Conservation (phyloP, 2,888 invertebrate genomes). For the Thelaira solivaga region DNA sequence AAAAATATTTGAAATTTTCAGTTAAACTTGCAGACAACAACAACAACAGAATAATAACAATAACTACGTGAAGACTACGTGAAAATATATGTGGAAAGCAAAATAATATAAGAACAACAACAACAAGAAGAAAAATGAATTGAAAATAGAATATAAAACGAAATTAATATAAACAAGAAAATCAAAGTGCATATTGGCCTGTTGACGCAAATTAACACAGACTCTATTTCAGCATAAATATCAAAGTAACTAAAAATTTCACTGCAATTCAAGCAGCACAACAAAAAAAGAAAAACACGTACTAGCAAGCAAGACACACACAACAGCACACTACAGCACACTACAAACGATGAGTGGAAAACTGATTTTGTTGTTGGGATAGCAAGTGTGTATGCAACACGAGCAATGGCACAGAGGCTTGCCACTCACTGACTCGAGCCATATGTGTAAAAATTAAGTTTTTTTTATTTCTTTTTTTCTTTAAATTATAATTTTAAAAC, state of each 20-base stretch:
- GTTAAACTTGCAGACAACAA: constrained; percentile 39
- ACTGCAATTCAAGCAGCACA: constrained; percentile 36
- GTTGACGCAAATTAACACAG: constrained; percentile 76
- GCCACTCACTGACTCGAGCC: constrained; percentile 13
- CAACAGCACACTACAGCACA: too few species aligned
- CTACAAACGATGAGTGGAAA: not conserved
- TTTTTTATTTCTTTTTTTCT: constrained; percentile 30
- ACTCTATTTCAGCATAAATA: constrained; percentile 65
- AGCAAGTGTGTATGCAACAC: constrained; percentile 1
- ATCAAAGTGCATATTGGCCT: constrained; percentile 71
- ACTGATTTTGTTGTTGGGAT: not conserved
- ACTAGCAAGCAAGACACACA: not conserved
- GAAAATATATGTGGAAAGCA: not conserved
- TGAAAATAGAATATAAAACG: constrained; percentile 31
- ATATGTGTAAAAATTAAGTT: constrained; percentile 45
- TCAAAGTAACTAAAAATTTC: constrained; percentile 50
- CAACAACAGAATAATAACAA: too few species aligned
- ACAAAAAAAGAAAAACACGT: too few species aligned
- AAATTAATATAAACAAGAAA: constrained; percentile 58
- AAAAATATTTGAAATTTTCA: constrained; percentile 46
- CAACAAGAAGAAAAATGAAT: constrained; percentile 1
- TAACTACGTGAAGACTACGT: too few species aligned
- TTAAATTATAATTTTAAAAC: constrained; percentile 44
- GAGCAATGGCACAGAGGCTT: not conserved
- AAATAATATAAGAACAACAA: too few species aligned